Evolutionary conservation across 2,113 vertebrate genomes (phyloP), one percentile per base, ranked within the genome.

Genomic region (Crypturellus undulatus): DNA sequence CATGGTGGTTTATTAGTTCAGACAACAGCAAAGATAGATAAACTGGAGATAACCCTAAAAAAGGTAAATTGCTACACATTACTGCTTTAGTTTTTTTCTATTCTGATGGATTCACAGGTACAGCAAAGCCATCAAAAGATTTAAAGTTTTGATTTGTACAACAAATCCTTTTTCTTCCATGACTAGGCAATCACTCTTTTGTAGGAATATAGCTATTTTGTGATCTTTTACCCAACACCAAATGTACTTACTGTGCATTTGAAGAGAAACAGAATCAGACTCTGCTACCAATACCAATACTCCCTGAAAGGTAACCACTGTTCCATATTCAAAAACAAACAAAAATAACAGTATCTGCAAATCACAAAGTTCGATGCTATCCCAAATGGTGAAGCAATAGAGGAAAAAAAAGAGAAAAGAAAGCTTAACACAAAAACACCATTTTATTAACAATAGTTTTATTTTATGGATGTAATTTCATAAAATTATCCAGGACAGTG

Each of bases 381-480:
- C 18, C 6, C 20, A 80, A 34, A 6, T 16, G 4, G 5, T 65
- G 12, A 87, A 93, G 40, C 63, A 54, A 64, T 36, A 36, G 49
- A 43, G 45, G 15, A 16, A 16, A 47, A 47, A 47, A 47, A 47
- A 13, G 4, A 8, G 15, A 6, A 16, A 4, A 8, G 15, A 6
- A 68, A 52, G 3, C 11, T 10, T 54, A 51, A 87, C 58, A 81
- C 42, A 78, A 22, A 58, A 0, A 0, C 26, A 75, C 32, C 67
- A 25, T 51, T 93, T 91, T 84, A 54, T 51, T 92, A 90, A 32
- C 68, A 85, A 32, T 2, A 22, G 12, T 64, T 95, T 95, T 96
- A 92, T 91, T 96, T 91, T 90, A 86, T 52, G 34, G 45, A 78
- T 54, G 43, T 76, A 58, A 30, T 75, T 94, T 81, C 62, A 76